phyloP scores from a whole-genome alignment of 2,888 invertebrate species.

The Morinoia aosen region DNA sequence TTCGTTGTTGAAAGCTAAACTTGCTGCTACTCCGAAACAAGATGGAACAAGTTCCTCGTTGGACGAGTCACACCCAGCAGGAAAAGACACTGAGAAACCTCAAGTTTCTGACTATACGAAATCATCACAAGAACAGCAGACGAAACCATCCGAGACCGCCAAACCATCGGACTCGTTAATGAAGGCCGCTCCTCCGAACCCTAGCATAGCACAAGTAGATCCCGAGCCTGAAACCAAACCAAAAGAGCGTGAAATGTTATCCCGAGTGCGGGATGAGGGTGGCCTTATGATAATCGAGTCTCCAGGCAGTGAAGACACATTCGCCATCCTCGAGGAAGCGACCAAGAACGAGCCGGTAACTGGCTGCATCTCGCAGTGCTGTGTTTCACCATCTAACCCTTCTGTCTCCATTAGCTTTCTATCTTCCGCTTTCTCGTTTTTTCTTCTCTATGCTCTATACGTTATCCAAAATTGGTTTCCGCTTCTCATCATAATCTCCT shows the following conservation, averaged over 20 bases:
- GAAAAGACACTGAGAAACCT: not conserved
- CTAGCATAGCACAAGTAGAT: not conserved
- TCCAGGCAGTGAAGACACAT: not conserved
- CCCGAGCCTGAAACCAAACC: not conserved
- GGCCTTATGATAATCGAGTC: constrained; percentile 28
- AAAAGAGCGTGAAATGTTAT: not conserved
- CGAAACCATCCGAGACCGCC: not conserved
- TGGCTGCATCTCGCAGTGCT: constrained; percentile 1
- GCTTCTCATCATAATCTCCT: not conserved
- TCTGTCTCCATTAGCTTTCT: not conserved
- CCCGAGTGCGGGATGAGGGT: not conserved
- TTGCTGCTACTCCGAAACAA: not conserved
- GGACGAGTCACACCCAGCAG: not conserved
- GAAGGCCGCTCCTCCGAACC: not conserved
- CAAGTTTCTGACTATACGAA: not conserved
- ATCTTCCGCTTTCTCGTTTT: not conserved
- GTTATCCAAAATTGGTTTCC: not conserved
- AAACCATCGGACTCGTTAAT: not conserved
- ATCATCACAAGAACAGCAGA: not conserved
- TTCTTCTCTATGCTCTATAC: not conserved
- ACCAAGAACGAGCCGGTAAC: constrained; percentile 28
- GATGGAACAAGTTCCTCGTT: not conserved
- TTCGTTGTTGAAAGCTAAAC: not conserved
- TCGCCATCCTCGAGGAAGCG: not conserved
- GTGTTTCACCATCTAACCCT: not conserved